Conservation (phyloP, 2,888 invertebrate species). For the Morpho helenor region DNA sequence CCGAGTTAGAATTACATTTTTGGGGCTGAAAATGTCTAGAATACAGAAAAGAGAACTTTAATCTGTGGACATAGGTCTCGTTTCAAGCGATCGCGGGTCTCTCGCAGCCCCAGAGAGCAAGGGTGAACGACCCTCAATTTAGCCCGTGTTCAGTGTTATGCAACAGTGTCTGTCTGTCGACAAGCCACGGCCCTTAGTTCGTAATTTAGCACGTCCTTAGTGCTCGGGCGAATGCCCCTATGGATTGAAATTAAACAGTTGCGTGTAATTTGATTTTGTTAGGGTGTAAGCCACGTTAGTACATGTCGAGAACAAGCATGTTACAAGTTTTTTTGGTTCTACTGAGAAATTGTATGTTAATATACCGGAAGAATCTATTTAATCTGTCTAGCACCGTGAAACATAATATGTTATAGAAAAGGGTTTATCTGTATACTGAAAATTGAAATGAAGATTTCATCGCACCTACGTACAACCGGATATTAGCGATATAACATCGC, state of each 20-base stretch:
- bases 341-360: too few species aligned
- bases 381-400: too few species aligned
- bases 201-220: conserved; percentile 9
- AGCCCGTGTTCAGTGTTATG: conserved; percentile 38
- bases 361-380: too few species aligned
- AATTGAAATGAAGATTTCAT: too few species aligned
- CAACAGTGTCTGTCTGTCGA: conserved; percentile 42
- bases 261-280: conserved; percentile 3
- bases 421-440: too few species aligned
- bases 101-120: not conserved
- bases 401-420: too few species aligned
- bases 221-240: conserved; percentile 1
- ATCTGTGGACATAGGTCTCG: conserved; percentile 23
- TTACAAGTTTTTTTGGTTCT: too few species aligned
- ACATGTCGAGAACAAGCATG: too few species aligned
- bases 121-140: conserved; percentile 53
- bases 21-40: conserved; percentile 1
- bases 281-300: not conserved
- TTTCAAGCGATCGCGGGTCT: not conserved
- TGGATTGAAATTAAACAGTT: conserved; percentile 1
- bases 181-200: conserved; percentile 22
- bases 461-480: too few species aligned
- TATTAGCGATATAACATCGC: too few species aligned
- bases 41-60: conserved; percentile 23
- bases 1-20: not conserved